A percentile compares a stretch with the other conserved stretches of the same genome.
phyloP scores from a whole-genome alignment of 2,888 invertebrate genomes.

The Protonemura montana region DNA sequence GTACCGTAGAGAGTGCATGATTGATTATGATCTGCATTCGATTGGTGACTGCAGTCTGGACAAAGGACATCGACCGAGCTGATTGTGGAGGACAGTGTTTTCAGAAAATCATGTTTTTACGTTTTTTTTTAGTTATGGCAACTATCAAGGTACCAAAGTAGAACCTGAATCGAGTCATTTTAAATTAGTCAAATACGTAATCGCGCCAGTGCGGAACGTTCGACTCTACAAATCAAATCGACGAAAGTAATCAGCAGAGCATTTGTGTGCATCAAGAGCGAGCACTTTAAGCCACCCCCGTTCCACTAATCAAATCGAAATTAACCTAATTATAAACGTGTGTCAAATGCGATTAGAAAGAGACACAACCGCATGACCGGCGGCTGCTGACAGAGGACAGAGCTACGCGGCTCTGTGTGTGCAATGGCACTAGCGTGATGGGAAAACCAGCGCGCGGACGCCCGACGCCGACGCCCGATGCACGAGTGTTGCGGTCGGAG shows the following conservation, averaged over 20 bases:
- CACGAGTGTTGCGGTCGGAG: conserved; percentile 33
- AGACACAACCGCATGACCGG: not conserved
- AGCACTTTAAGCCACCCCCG: not conserved
- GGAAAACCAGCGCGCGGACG: not conserved
- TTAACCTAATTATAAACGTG: not conserved
- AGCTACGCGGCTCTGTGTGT: not conserved
- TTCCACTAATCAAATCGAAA: not conserved
- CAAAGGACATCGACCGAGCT: too few relatives aligned
- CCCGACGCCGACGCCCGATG: not conserved
- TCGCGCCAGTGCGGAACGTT: not conserved
- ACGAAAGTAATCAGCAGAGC: not conserved
- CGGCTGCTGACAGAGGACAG: not conserved
- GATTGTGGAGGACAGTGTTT: too few relatives aligned
- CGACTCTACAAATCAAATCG: not conserved
- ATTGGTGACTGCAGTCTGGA: not conserved
- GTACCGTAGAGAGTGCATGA: not conserved
- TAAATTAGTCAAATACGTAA: not conserved
- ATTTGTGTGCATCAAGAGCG: not conserved
- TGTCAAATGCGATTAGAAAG: conserved; percentile 7
- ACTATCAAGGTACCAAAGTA: too few relatives aligned
- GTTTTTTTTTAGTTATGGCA: too few relatives aligned
- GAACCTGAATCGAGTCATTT: too few relatives aligned
- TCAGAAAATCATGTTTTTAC: too few relatives aligned
- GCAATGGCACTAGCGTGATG: not conserved
- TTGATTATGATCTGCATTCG: not conserved